These are phyloP conservation scores for Catotricha subobsoleta DNA, from an alignment of 2,888 invertebrate species.

Conservation along the genomic window DNA sequence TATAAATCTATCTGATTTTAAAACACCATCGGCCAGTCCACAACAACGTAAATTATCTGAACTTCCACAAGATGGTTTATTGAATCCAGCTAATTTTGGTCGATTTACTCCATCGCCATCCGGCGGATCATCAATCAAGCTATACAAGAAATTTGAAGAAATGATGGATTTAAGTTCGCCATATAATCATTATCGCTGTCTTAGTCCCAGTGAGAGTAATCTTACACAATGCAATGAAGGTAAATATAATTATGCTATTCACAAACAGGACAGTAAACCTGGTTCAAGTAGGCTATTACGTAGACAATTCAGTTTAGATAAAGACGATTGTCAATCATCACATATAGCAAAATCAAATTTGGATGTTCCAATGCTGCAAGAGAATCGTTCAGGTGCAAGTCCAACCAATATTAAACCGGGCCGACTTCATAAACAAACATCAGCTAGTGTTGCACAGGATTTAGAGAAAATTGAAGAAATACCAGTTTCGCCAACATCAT, in stretches of 20 bases:
- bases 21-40: slow-evolving; percentile 12
- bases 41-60: slow-evolving; percentile 25
- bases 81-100: slow-evolving; percentile 26
- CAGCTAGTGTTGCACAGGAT: slow-evolving; percentile 47
- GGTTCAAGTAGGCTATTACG: slow-evolving; percentile 35
- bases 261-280: slow-evolving; percentile 25
- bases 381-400: slow-evolving; percentile 10
- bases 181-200: slow-evolving; percentile 56
- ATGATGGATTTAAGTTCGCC: slow-evolving; percentile 48
- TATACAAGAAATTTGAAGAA: slow-evolving; percentile 29
- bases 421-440: slow-evolving; percentile 44
- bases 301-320: slow-evolving; percentile 51
- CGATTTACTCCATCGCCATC: slow-evolving; percentile 18
- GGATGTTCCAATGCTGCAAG: slow-evolving; percentile 26
- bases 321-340: slow-evolving; percentile 35
- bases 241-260: slow-evolving; percentile 22
- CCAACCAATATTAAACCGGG: slow-evolving; percentile 1
- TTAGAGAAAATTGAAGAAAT: slow-evolving; percentile 51
- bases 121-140: slow-evolving; percentile 20
- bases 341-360: slow-evolving; percentile 14
- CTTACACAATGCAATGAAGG: slow-evolving; percentile 24
- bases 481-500: slow-evolving; percentile 31
- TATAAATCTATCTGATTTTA: slow-evolving; percentile 8
- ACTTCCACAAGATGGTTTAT: slow-evolving; percentile 23
- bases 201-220: slow-evolving; percentile 42